These are phyloP conservation scores for Rattus norvegicus DNA, from an alignment of 2,113 vertebrate genomes.

Conservation along the genomic window DNA sequence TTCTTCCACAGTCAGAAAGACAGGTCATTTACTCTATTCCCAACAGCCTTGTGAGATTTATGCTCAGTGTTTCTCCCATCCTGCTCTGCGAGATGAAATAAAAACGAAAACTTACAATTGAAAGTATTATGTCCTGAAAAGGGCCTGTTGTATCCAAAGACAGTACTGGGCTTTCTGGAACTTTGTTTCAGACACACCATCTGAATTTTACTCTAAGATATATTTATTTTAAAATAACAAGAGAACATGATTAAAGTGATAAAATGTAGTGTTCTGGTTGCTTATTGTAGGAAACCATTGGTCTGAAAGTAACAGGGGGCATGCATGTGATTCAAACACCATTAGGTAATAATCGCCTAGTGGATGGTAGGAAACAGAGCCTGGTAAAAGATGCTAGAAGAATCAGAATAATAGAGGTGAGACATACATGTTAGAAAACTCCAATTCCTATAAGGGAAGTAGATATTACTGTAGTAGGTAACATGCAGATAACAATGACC, in stretches of 20 bases:
- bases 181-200: background rate
- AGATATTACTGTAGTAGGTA: background rate
- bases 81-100: background rate
- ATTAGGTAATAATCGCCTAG: background rate
- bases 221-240: slow-evolving; percentile 14
- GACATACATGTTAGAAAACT: background rate
- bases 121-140: background rate
- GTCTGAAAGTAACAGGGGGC: slow-evolving; percentile 14
- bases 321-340: background rate
- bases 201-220: background rate
- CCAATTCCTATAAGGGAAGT: background rate
- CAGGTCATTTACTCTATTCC: background rate
- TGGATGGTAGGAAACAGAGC: background rate
- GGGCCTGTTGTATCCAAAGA: background rate
- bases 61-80: background rate
- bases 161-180: background rate
- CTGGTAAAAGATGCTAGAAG: slow-evolving; percentile 1
- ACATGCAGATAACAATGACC: background rate
- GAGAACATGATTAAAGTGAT: background rate
- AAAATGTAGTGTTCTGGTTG: background rate
- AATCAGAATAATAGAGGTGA: background rate
- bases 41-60: background rate
- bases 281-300: slow-evolving; percentile 18
- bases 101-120: background rate
- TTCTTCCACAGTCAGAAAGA: background rate